Conservation (phyloP, 2,113 vertebrate species). For the Hypanus sabinus region DNA sequence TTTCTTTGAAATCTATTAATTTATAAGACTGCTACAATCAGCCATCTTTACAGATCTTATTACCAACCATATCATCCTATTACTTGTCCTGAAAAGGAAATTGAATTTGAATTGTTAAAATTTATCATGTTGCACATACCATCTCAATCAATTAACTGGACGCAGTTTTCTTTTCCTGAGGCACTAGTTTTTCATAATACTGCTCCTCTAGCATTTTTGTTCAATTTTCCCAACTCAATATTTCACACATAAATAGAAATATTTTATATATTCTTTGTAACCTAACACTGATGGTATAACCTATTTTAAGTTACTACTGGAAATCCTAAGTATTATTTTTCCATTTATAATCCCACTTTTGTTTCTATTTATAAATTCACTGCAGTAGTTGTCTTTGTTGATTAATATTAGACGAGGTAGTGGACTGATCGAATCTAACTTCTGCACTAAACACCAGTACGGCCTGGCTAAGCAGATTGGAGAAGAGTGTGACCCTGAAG, state of each 20-base stretch:
- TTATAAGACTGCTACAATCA: neutral
- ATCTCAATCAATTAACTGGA: neutral
- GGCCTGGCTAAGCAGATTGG: neutral
- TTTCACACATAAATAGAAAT: neutral
- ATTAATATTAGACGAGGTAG: neutral
- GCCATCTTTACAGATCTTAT: neutral
- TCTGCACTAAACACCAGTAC: neutral
- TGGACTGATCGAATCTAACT: neutral
- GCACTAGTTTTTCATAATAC: neutral
- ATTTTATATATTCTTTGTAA: neutral
- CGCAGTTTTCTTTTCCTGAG: neutral
- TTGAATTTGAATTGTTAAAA: neutral
- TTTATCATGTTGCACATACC: neutral
- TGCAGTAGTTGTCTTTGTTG: neutral
- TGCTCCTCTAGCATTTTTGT: neutral
- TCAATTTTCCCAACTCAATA: neutral
- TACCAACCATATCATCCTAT: neutral
- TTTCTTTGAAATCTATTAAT: neutral
- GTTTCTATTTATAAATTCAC: neutral
- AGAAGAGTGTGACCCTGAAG: neutral
- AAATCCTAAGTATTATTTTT: neutral
- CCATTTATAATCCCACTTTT: neutral
- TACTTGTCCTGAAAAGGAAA: neutral
- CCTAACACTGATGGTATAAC: neutral
- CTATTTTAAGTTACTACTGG: neutral